Base-by-base conservation (phyloP, 2,888 invertebrate genomes). In the Chaetoderma sp. region DNA sequence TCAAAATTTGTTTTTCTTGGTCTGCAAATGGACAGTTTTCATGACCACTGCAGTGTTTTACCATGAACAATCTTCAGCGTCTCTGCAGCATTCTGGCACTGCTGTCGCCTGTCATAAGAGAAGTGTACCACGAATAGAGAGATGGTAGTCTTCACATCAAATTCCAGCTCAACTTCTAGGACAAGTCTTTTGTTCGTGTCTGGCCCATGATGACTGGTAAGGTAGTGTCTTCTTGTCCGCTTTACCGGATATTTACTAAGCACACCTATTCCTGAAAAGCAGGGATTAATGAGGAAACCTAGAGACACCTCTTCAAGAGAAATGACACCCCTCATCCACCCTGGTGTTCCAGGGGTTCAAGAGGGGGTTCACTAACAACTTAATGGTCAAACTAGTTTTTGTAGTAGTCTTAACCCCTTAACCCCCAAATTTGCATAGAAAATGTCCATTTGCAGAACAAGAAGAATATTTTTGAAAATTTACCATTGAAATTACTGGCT, bases 21-120 rank as follows among this genome's bases (percentile, higher is more conserved):
- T n/a, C n/a, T n/a, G n/a, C n/a, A n/a, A n/a, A n/a, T n/a, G n/a
- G n/a, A n/a, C n/a, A n/a, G n/a, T n/a, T n/a, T n/a, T n/a, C n/a
- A n/a, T n/a, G n/a, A n/a, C n/a, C n/a, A n/a, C n/a, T n/a, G n/a
- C n/a, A n/a, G n/a, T n/a, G n/a, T n/a, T n/a, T n/a, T n/a, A 80
- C 80, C 70, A 56, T 63, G 25, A 16, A 80, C 69, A 61, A 68
- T 78, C 13, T 68, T 62, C 5, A 77, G 49, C 4, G 82, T 63
- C 30, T 78, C 78, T 57, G 70, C 73, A 27, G 78, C 74, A 67
- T 82, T 82, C 45, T 68, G 66, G 71, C 83, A 83, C 65, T 83
- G 82, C 65, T 82, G 81, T 32, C 73, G 71, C 57, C 78, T 67
- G 57, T 81, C 74, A 60, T 82, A 82, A 4, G 83, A 82, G 47